phyloP scores from a whole-genome alignment of 2,113 vertebrate species.

The Phaethornis superciliosus region DNA sequence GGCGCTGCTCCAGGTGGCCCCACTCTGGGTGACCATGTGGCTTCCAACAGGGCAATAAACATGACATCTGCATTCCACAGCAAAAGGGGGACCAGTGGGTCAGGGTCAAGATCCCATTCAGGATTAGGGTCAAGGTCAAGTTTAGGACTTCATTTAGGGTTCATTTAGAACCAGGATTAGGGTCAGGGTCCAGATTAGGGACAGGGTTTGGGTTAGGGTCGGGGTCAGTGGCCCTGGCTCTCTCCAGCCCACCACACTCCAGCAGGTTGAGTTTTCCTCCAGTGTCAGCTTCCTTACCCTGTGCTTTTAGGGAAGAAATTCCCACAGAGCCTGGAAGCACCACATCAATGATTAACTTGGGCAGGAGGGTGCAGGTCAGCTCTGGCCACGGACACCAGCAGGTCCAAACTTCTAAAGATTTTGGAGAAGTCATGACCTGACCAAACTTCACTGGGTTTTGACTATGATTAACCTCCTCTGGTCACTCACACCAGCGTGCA shows the following conservation, averaged over 20 bases:
- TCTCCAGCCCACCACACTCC: neutral
- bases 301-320: neutral
- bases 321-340: neutral
- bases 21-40: neutral
- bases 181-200: no score
- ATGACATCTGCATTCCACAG: neutral
- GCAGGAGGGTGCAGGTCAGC: neutral
- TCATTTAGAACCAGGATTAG: no score
- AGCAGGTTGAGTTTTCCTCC: neutral
- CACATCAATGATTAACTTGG: constrained; percentile 45
- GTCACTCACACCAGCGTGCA: neutral
- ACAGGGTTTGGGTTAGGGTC: neutral
- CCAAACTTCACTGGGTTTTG: constrained; percentile 4
- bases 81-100: neutral
- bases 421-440: neutral
- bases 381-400: neutral
- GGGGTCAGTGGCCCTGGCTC: rapidly evolving
- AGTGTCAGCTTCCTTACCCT: neutral
- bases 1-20: neutral
- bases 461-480: constrained; percentile 31
- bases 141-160: neutral
- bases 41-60: neutral
- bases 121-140: neutral
- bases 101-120: neutral
- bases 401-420: neutral